A percentile compares a stretch with the other conserved stretches of the same genome.
Conservation (phyloP, 2,888 invertebrate genomes). For the Volucella inanis region DNA sequence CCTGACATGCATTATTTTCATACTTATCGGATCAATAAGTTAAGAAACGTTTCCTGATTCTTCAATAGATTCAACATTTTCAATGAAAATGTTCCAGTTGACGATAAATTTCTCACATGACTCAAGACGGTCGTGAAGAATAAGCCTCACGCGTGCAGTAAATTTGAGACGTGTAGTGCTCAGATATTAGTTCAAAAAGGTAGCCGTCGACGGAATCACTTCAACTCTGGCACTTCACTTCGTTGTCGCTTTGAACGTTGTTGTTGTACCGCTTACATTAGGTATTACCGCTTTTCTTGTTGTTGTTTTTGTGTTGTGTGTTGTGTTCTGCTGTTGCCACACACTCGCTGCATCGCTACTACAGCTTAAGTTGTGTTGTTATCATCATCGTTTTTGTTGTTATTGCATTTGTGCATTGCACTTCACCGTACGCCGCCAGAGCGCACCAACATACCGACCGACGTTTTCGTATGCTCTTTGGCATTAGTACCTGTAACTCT, state of each 20-base stretch:
- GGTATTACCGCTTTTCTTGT: constrained; percentile 59
- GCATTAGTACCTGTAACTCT: constrained; percentile 45
- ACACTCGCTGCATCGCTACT: constrained; percentile 40
- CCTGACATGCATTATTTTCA: too few species aligned
- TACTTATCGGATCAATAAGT: too few species aligned
- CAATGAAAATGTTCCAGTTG: too few species aligned
- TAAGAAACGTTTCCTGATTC: too few species aligned
- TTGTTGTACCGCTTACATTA: constrained; percentile 69
- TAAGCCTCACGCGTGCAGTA: constrained; percentile 12
- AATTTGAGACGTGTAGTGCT: constrained; percentile 41
- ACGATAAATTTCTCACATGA: too few species aligned
- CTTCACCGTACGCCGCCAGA: constrained; percentile 33
- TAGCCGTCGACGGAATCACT: constrained; percentile 72
- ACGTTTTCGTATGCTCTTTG: constrained; percentile 14
- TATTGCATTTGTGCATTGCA: constrained; percentile 50
- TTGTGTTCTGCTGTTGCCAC: constrained; percentile 32
- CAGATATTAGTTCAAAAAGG: constrained; percentile 67
- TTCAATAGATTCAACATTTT: too few species aligned
- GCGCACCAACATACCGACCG: constrained; percentile 54
- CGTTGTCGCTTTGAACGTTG: constrained; percentile 72
- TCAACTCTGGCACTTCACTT: constrained; percentile 71
- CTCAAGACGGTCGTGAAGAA: too few species aligned
- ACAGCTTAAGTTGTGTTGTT: constrained; percentile 26
- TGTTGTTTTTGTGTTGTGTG: constrained; percentile 34
- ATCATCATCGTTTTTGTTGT: constrained; percentile 29